Evolutionary conservation across 2,797 vertebrate species (phyloP).

Genomic region (Mormyrus hasselquistii): DNA sequence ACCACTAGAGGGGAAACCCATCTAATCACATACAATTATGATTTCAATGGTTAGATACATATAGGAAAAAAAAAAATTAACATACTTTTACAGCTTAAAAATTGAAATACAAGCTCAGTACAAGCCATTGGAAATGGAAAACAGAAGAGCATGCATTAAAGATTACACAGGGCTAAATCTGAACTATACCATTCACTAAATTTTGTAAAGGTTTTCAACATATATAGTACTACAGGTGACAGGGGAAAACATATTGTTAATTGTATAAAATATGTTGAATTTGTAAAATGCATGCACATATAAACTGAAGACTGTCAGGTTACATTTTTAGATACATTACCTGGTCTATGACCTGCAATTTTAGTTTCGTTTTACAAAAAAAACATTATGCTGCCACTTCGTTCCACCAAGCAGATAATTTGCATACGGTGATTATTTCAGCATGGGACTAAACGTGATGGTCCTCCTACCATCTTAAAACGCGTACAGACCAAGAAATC

Average conservation of each 20-base stretch:
- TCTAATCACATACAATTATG: neutral
- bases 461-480: neutral
- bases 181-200: neutral
- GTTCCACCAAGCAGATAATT: neutral
- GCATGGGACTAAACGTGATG: neutral
- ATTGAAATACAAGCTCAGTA: neutral
- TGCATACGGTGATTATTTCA: neutral
- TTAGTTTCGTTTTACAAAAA: neutral
- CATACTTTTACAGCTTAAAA: neutral
- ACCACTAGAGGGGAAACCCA: neutral
- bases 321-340: neutral
- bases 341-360: neutral
- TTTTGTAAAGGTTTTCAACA: neutral
- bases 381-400: neutral
- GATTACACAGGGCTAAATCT: neutral
- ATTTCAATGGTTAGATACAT: neutral
- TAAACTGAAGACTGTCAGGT: neutral
- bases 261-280: neutral
- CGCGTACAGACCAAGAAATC: neutral
- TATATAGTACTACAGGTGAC: neutral
- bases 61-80: no score
- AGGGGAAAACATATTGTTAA: neutral
- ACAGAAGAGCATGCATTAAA: neutral
- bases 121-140: neutral
- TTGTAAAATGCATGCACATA: neutral